These are phyloP conservation scores for Metallyticus violacea DNA, from an alignment of 2,888 invertebrate genomes.

Conservation along the genomic window DNA sequence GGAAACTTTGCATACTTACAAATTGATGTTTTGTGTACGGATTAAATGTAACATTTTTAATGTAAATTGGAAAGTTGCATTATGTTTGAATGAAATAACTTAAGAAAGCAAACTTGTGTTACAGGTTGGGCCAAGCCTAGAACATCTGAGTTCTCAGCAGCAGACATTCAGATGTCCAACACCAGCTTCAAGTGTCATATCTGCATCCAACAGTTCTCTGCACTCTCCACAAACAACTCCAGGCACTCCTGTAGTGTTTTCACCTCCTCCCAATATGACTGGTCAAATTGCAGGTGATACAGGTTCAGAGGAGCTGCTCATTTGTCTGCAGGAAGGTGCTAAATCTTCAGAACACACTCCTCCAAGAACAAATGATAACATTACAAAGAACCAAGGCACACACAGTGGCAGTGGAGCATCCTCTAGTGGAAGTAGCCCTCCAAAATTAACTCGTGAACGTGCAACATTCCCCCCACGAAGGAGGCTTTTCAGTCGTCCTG, in stretches of 20 bases:
- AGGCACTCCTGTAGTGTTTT: conserved; percentile 29
- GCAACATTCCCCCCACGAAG: conserved; percentile 37
- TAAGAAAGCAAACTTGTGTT: not conserved
- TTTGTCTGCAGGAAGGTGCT: not conserved
- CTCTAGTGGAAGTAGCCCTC: conserved; percentile 45
- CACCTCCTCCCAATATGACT: conserved; percentile 16
- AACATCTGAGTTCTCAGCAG: conserved; percentile 27
- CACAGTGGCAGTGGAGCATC: conserved; percentile 18
- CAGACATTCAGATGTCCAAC: conserved; percentile 30
- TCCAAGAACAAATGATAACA: not conserved
- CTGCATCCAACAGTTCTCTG: conserved; percentile 27
- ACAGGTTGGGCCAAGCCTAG: conserved; percentile 37
- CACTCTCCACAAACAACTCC: conserved; percentile 29
- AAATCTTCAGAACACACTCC: not conserved
- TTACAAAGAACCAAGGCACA: not conserved
- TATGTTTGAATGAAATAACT: no score
- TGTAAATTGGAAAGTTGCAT: no score
- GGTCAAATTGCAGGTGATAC: not conserved
- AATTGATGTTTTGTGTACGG: no score
- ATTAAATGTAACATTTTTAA: no score
- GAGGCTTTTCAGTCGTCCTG: conserved; percentile 59
- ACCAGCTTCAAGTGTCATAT: conserved; percentile 27
- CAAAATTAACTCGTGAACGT: conserved; percentile 51
- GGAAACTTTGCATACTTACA: no score
- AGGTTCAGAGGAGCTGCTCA: not conserved